Evolutionary conservation across 2,888 invertebrate species (phyloP).

Genomic region (Pammene aurita): DNA sequence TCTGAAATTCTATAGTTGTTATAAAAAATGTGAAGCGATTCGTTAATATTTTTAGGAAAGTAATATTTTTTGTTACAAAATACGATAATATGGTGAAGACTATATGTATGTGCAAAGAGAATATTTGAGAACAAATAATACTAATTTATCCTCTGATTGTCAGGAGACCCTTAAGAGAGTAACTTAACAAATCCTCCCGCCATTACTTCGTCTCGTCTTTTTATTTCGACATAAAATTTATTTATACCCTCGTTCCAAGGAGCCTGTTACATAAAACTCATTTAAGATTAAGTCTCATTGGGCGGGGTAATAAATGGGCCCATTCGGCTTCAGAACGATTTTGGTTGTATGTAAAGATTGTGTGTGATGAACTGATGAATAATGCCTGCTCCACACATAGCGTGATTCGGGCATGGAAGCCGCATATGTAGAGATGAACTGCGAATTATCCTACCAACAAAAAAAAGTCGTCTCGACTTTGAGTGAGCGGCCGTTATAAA

Average conservation of each 20-base stretch:
- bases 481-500: too few relatives aligned
- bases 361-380: neutral
- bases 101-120: too few relatives aligned
- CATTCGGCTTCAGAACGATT: conserved; percentile 9
- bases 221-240: conserved; percentile 37
- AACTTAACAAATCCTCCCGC: conserved; percentile 17
- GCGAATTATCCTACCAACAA: too few relatives aligned
- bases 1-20: too few relatives aligned
- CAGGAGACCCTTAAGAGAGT: conserved; percentile 16
- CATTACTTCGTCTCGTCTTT: conserved; percentile 26
- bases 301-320: conserved; percentile 17
- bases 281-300: conserved; percentile 32
- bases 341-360: neutral
- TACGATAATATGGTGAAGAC: too few relatives aligned
- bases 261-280: conserved; percentile 26
- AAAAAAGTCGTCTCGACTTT: too few relatives aligned
- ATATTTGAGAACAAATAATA: neutral
- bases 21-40: too few relatives aligned
- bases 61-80: neutral
- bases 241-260: conserved; percentile 14
- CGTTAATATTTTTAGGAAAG: neutral
- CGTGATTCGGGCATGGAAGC: too few relatives aligned
- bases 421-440: too few relatives aligned
- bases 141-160: neutral
- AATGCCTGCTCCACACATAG: neutral